Evolutionary conservation across 2,113 vertebrate genomes (phyloP).

Genomic region (Podiceps cristatus): DNA sequence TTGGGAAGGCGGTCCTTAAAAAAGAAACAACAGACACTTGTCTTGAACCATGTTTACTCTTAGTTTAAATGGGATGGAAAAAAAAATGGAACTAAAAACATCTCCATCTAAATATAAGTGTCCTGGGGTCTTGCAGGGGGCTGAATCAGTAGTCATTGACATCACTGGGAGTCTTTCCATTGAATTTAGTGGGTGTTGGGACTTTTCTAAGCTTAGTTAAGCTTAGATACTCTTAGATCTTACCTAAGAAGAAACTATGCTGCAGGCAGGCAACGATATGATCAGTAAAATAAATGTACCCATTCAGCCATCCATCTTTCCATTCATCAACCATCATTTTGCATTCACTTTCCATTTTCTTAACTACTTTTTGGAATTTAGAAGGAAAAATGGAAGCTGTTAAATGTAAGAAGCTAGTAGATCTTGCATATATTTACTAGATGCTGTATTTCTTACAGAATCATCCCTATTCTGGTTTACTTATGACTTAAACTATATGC

Average conservation of each 20-base stretch:
- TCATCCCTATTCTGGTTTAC: neutral
- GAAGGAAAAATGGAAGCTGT: neutral
- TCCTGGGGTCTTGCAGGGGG: neutral
- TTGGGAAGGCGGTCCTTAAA: neutral
- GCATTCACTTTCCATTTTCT: neutral
- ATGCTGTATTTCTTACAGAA: neutral
- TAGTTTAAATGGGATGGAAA: neutral
- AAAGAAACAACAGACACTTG: neutral
- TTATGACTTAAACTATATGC: neutral
- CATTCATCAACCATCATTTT: neutral
- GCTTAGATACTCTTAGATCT: neutral
- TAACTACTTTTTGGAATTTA: slow-evolving; percentile 20
- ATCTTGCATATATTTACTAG: neutral
- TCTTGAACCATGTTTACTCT: neutral
- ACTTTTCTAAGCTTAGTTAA: neutral
- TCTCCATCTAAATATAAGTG: neutral
- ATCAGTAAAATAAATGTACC: neutral
- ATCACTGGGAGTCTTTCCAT: neutral
- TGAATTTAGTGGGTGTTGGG: neutral
- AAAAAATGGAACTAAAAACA: neutral
- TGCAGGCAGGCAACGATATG: neutral
- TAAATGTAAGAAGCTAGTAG: neutral
- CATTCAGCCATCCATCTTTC: neutral
- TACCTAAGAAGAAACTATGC: neutral
- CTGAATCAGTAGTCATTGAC: neutral